Evolutionary conservation across 2,113 vertebrate genomes (phyloP), one percentile per base, ranked within the genome.

Genomic region (Falco punctatus): DNA sequence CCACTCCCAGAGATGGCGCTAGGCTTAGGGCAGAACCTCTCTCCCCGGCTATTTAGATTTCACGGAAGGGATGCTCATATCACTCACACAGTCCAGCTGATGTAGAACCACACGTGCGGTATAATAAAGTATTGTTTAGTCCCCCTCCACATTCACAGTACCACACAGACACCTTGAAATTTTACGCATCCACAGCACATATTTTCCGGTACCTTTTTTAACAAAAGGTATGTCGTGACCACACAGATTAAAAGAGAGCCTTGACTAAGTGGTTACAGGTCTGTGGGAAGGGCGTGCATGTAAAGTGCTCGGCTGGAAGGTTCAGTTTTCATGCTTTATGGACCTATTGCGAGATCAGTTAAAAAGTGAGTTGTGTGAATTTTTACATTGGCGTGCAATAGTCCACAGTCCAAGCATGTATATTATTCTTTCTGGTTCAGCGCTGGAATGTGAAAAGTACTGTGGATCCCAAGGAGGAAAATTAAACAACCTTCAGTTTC

Each of bases 121-220:
- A 16, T 42, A 28, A 51, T 23, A 4, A 44, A 20, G 61, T 11
- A 33, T 33, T 79, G 74, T 24, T 82, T 54, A 67, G 44, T 23
- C 54, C 67, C 71, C 52, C 38, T 13, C 24, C 27, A 72, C 40
- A 32, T 48, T 61, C 69, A 11, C 35, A 6, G 20, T 10, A 9
- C 48, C n/a, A 3, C 28, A n/a, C 1, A 35, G 58, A 33, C 51
- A n/a, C 62, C 58, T 44, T 32, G 19, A 83, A 44, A n/a, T 13
- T 13, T 51, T 48, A 0, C 0, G 4, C 3, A 8, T 42, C 58
- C 48, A 4, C 3, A 44, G 30, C 55, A 6, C 0, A 0, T 46
- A 21, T 13, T 57, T 66, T 62, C 44, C 3, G 1, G 7, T 55
- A 33, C 15, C 2, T 5, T 17, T 26, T 57, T 44, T n/a, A 26